Evolutionary conservation across 2,888 invertebrate species (phyloP), one percentile per base, ranked within the genome.

Genomic region (Brachyptera risi): DNA sequence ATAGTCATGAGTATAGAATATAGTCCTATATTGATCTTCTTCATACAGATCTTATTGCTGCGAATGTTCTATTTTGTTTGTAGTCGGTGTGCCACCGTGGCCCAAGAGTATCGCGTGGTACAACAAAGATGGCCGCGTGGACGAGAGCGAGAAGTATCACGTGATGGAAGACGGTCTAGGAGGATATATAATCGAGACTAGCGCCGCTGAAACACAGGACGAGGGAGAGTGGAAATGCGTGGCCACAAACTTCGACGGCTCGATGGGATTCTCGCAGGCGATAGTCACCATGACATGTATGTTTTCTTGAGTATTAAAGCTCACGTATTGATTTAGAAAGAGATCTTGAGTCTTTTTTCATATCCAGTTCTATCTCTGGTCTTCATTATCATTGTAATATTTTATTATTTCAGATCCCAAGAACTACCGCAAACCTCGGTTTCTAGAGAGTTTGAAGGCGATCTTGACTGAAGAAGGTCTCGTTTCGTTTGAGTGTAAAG

Each of bases 141-240:
- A 89, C 51, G 77, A 85, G 1, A 80, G 79, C 51, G 84, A 85
- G 15, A 84, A 87, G 69, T 92, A 90, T 73, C 86, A 84, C 68
- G 76, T 87, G 27, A 78, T 87, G 70, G 91, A 90, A 72, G 91
- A 92, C 73, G 92, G 92, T 1, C 81, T 91, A 47, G 93, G 93
- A 31, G 86, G 88, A 37, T 90, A 90, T 73, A 82, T 87, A 71
- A 75, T 93, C 58, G 87, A 90, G 73, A 82, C 90, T 4, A 82
- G 83, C 66, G 83, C 86, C 0, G 83, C 90, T 0, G 90, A 90
- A 75, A 87, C 88, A 66, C 81, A 82, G 42, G 92, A 94, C 71
- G 90, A 90, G 68, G 94, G 93, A 15, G 90, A 92, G 73, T 92
- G 92, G 91, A 92, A 92, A 73, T 92, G 92, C 71, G 90, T 91